Evolutionary conservation across 2,797 vertebrate genomes (phyloP).

Genomic region (Enteromius thamalakanensis): DNA sequence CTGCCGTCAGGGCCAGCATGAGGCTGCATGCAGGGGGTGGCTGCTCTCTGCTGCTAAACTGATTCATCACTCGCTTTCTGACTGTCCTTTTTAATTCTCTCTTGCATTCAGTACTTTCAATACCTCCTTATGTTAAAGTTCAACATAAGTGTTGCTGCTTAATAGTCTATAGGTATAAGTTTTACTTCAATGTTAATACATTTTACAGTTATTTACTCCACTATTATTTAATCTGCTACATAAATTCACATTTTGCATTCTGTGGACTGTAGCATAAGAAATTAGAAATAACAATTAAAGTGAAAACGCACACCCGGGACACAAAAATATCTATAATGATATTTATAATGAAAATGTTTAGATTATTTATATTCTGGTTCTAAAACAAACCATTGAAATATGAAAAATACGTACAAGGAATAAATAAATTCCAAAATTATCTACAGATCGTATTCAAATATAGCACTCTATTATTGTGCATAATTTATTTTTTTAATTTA

Average conservation of each 20-base stretch:
- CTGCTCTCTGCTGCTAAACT: constrained; percentile 45
- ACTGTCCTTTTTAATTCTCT: neutral
- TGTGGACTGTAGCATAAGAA: neutral
- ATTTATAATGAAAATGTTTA: neutral
- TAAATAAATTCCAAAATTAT: neutral
- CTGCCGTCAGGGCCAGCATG: constrained; percentile 44
- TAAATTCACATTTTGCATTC: neutral
- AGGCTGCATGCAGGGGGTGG: constrained; percentile 36
- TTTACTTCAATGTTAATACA: neutral
- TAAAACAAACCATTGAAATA: neutral
- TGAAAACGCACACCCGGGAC: neutral
- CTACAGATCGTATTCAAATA: neutral
- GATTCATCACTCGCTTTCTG: constrained; percentile 53
- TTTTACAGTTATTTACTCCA: neutral
- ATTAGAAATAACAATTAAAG: neutral
- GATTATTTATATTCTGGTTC: neutral
- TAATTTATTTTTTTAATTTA: neutral
- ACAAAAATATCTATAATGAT: neutral
- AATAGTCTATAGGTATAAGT: neutral
- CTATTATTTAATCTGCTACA: neutral
- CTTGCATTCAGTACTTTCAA: neutral
- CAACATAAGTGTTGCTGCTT: neutral
- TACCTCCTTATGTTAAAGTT: constrained; percentile 4
- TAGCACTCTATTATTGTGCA: neutral
- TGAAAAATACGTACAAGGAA: neutral